phyloP scores from a whole-genome alignment of 2,888 invertebrate genomes.

The Sturmia bella region DNA sequence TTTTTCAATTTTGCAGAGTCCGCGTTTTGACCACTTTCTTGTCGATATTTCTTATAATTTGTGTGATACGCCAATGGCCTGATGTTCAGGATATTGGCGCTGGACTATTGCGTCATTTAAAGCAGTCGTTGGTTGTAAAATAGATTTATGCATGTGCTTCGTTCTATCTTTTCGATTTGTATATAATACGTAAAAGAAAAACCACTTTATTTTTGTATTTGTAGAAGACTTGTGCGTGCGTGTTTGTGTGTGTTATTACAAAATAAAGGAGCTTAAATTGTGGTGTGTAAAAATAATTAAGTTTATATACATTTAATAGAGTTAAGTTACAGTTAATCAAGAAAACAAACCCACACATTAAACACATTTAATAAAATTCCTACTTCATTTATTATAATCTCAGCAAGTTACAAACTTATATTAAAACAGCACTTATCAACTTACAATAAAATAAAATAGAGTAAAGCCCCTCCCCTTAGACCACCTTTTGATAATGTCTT shows the following conservation, averaged over 20 bases:
- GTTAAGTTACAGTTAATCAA: slow-evolving; percentile 22
- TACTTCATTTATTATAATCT: slow-evolving; percentile 31
- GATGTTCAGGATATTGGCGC: slow-evolving; percentile 92
- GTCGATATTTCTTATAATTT: slow-evolving; percentile 90
- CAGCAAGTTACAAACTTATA: slow-evolving; percentile 13
- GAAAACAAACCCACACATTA: slow-evolving; percentile 14
- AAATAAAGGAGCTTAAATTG: slow-evolving; percentile 50
- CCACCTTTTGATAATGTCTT: slow-evolving; percentile 18
- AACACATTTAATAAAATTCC: slow-evolving; percentile 44
- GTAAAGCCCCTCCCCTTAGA: slow-evolving; percentile 8
- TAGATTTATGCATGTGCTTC: slow-evolving; percentile 77
- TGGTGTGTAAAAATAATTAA: slow-evolving; percentile 42
- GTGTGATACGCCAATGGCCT: slow-evolving; percentile 94
- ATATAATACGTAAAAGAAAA: slow-evolving; percentile 33
- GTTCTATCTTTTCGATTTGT: slow-evolving; percentile 39
- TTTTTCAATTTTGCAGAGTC: slow-evolving; percentile 84
- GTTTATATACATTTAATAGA: slow-evolving; percentile 42
- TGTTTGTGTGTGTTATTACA: no score
- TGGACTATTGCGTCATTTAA: slow-evolving; percentile 89
- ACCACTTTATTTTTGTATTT: slow-evolving; percentile 46
- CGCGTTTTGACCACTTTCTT: slow-evolving; percentile 92
- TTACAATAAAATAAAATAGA: slow-evolving; percentile 17
- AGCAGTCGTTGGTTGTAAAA: slow-evolving; percentile 89
- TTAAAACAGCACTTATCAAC: slow-evolving; percentile 49
- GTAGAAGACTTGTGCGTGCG: neutral